A percentile compares a stretch with the other conserved stretches of the same genome.
These are phyloP conservation scores for Tinea pellionella DNA, from an alignment of 2,888 invertebrate species.

Conservation along the genomic window DNA sequence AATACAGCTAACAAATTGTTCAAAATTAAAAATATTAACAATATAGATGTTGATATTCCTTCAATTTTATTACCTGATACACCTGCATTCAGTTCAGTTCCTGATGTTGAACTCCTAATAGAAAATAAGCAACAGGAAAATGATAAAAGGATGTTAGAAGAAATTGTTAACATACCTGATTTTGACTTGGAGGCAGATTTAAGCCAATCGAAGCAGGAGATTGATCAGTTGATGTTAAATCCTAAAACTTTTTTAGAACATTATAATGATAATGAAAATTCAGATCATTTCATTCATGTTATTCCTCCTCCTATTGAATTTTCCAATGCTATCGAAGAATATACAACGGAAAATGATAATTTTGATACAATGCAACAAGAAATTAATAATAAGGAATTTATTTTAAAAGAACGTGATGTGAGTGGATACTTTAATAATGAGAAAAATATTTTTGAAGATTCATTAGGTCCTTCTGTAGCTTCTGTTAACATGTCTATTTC, in stretches of 20 bases:
- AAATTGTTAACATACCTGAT: conserved; percentile 19
- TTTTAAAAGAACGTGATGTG: not conserved
- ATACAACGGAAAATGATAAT: conserved; percentile 10
- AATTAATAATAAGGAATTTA: not conserved
- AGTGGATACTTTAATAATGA: not conserved
- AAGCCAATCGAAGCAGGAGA: not conserved
- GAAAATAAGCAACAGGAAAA: conserved; percentile 8
- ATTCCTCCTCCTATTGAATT: conserved; percentile 48
- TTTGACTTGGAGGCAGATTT: conserved; percentile 19
- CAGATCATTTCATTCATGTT: conserved; percentile 24
- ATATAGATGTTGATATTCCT: conserved; percentile 27
- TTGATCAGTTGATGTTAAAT: conserved; percentile 33
- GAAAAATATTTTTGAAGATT: conserved; percentile 23
- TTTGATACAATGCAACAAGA: not conserved
- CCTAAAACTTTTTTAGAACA: conserved; percentile 45
- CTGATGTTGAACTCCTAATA: conserved; percentile 25
- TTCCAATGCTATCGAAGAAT: conserved; percentile 23
- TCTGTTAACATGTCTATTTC: conserved; percentile 24
- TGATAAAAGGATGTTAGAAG: not conserved
- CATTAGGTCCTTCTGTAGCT: conserved; percentile 13
- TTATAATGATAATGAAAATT: conserved; percentile 24
- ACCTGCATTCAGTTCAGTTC: not conserved
- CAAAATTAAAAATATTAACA: conserved; percentile 43
- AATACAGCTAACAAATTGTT: conserved; percentile 28
- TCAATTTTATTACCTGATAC: conserved; percentile 21